These are phyloP conservation scores for Cryptoblepharus egeriae DNA, from an alignment of 2,797 vertebrate species.

Conservation along the genomic window DNA sequence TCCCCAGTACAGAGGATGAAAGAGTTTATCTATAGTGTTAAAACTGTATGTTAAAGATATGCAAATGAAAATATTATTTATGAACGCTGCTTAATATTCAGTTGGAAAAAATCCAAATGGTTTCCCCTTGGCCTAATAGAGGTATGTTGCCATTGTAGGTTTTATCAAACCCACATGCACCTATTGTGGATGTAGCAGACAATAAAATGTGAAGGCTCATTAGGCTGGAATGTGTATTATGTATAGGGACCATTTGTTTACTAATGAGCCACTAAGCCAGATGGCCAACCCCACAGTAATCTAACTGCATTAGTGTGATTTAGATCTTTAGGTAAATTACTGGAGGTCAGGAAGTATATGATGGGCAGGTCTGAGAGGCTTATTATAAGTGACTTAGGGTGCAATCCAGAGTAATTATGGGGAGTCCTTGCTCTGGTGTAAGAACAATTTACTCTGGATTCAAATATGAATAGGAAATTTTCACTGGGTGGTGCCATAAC, in stretches of 20 bases:
- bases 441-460: no score
- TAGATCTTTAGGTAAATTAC: conserved; percentile 67
- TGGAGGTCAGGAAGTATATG: conserved; percentile 5
- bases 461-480: no score
- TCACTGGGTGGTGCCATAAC: no score
- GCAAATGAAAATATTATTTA: background rate
- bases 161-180: conserved; percentile 33
- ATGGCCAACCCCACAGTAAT: conserved; percentile 62
- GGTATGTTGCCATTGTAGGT: background rate
- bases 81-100: background rate
- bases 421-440: no score
- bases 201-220: conserved; percentile 67
- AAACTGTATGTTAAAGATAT: background rate
- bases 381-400: conserved; percentile 4
- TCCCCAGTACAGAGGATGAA: no score
- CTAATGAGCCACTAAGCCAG: conserved; percentile 71
- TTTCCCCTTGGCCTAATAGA: background rate
- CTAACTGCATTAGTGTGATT: conserved; percentile 57
- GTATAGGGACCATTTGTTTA: conserved; percentile 68
- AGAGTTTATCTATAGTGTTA: background rate
- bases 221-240: conserved; percentile 71
- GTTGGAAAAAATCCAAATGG: background rate
- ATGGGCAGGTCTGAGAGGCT: conserved; percentile 24
- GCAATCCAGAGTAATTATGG: no score
- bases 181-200: conserved; percentile 52